Evolutionary conservation across 2,797 vertebrate species (phyloP).

Genomic region (Gila robusta): DNA sequence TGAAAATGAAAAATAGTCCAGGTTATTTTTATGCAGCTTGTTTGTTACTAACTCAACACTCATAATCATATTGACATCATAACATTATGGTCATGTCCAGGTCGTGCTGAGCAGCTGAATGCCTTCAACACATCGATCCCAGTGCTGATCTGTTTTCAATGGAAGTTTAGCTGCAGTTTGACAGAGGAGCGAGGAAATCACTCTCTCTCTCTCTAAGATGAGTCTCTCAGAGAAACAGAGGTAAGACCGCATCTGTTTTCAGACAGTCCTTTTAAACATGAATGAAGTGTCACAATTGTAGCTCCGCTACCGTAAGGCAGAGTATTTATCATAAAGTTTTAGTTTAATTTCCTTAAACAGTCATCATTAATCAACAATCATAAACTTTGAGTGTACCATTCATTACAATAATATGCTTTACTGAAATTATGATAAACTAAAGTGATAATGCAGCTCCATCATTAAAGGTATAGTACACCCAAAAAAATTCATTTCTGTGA

Average conservation of each 20-base stretch:
- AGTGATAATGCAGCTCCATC: too few relatives aligned
- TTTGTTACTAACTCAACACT: neutral
- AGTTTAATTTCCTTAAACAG: neutral
- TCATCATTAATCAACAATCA: neutral
- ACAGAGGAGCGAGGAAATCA: neutral
- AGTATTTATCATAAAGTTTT: neutral
- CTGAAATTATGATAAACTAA: neutral
- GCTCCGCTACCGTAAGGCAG: neutral
- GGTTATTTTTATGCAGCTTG: neutral
- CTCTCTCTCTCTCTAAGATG: conserved; percentile 1
- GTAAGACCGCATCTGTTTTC: neutral
- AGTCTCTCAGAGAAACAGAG: neutral
- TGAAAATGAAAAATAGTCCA: too few relatives aligned
- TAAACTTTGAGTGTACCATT: neutral
- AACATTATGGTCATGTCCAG: neutral
- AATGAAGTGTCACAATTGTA: neutral
- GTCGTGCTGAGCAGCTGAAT: neutral
- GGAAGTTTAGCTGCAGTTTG: neutral
- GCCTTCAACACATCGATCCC: neutral
- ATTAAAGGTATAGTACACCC: too few relatives aligned
- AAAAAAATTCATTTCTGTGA: too few relatives aligned
- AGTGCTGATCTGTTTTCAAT: neutral
- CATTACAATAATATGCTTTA: neutral
- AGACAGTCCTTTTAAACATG: neutral
- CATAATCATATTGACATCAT: neutral